phyloP scores from a whole-genome alignment of 2,113 vertebrate species.

The Cephalopterus ornatus region DNA sequence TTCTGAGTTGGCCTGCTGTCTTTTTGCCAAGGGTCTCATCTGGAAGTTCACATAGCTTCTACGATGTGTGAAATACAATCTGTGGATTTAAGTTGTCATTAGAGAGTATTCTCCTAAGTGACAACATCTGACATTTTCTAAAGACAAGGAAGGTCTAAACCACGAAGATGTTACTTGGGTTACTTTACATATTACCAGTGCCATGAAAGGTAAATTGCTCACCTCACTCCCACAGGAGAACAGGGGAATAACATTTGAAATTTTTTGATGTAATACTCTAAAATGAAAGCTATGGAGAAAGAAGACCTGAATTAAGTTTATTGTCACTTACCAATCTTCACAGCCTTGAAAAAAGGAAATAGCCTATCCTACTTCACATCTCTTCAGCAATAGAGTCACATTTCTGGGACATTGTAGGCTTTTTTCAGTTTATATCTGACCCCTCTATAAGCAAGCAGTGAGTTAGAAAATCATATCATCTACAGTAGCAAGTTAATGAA shows the following conservation, averaged over 20 bases:
- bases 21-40: neutral
- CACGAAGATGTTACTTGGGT: neutral
- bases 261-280: conserved; percentile 2
- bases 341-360: conserved; percentile 27
- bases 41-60: conserved; percentile 34
- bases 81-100: conserved; percentile 59
- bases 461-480: neutral
- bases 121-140: conserved; percentile 19
- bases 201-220: conserved; percentile 40
- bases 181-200: neutral
- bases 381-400: neutral
- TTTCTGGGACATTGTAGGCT: neutral
- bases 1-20: neutral
- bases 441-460: neutral
- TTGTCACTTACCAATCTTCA: neutral
- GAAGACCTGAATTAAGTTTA: conserved; percentile 6
- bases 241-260: neutral
- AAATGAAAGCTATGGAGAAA: conserved; percentile 24
- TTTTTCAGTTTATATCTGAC: neutral
- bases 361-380: neutral
- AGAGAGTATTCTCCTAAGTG: neutral
- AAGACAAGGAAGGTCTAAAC: neutral
- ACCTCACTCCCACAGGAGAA: neutral
- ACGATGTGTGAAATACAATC: conserved; percentile 36
- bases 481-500: neutral